These are phyloP conservation scores for Calliopsis andreniformis DNA, from an alignment of 1,140 invertebrate species.

Conservation along the genomic window DNA sequence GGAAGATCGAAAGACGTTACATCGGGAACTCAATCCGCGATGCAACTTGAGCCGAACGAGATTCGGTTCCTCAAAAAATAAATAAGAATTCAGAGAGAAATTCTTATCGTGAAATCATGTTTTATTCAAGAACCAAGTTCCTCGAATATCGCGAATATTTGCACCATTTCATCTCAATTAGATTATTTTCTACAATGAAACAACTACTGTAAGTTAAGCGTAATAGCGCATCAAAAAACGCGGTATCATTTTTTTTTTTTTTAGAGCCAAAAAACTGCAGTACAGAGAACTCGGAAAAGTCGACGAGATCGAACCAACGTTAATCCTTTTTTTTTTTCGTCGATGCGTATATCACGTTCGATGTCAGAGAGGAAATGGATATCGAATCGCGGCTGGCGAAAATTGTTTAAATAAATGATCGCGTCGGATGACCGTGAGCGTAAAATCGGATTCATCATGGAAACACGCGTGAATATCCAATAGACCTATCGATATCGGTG, in stretches of 20 bases:
- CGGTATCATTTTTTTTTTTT: background rate
- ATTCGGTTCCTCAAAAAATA: too few relatives aligned
- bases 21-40: too few relatives aligned
- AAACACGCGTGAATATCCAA: background rate
- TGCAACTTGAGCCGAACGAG: too few relatives aligned
- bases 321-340: background rate
- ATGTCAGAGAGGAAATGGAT: background rate
- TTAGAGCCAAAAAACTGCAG: background rate
- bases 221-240: too few relatives aligned
- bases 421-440: background rate
- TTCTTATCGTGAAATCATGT: too few relatives aligned
- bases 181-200: too few relatives aligned
- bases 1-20: too few relatives aligned
- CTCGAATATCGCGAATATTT: too few relatives aligned
- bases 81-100: too few relatives aligned
- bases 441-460: constrained; percentile 1
- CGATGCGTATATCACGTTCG: background rate
- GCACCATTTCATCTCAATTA: too few relatives aligned
- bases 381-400: background rate
- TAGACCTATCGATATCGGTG: constrained; percentile 13
- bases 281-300: background rate
- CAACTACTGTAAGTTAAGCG: too few relatives aligned
- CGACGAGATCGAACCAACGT: background rate
- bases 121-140: too few relatives aligned
- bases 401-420: constrained; percentile 45